Evolutionary conservation across 2,888 invertebrate species (phyloP), one percentile per base, ranked within the genome.

Genomic region (Phortica magna): DNA sequence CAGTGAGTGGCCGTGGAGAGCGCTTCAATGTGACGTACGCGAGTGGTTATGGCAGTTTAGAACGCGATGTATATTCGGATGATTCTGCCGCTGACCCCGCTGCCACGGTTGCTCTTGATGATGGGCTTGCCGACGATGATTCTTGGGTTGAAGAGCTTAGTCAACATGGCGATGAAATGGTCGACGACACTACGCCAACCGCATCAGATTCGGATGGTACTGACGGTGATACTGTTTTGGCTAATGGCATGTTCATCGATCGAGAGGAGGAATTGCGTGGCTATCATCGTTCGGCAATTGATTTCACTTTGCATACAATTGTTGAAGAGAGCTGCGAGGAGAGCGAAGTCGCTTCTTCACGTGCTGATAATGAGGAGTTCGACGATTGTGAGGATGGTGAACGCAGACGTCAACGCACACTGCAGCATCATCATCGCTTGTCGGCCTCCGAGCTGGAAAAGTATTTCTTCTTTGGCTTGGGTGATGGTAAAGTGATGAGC

Each of bases 321-420:
- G 95, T 97, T 42, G 98, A 98, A 92, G 98, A 98, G 92, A 97
- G 97, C 87, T 98, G 98, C 91, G 98, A 98, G 92, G 98, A 98
- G 92, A 97, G 97, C 91, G 97, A 97, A 92, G 94, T 95, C 79
- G 96, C 96, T 86, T 95, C 94, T 0, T 80, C 89, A 76, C 82
- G 90, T 43, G 85, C 85, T 6, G 84, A 85, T 55, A 89, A 88
- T 17, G 89, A 88, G 17, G 61, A 76, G 57, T 85, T 83, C 17
- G 79, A 76, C 57, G 83, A 80, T 1, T 77, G 77, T 39, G 80
- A 80, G 39, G 84, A 82, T 72, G 83, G 79, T 0, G 89, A 90
- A 93, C 83, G 91, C 91, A 88, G 93, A 93, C 92, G 89, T 0
- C 88, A 87, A 74, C 89, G 84, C 41, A 88, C 84, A 0, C 73